Evolutionary conservation across 1,140 invertebrate genomes (phyloP).

Genomic region (Thaumatotibia leucotreta): DNA sequence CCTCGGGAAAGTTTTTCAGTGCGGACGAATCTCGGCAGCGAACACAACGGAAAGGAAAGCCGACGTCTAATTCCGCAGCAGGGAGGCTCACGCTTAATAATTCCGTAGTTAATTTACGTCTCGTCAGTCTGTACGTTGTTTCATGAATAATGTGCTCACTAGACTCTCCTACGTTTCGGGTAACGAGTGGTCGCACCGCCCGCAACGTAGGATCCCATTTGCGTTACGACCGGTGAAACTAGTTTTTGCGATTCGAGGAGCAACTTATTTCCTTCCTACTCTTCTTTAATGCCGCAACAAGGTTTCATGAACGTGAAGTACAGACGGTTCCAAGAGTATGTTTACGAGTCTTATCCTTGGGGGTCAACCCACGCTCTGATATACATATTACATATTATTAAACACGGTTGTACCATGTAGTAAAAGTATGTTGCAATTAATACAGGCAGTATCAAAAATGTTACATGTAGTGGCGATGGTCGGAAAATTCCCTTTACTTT

Average conservation of each 20-base stretch:
- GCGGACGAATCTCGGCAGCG: background rate
- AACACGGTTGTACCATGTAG: no score
- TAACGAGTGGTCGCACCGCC: conserved; percentile 4
- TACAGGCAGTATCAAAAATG: no score
- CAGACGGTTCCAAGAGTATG: no score
- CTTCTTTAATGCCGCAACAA: background rate
- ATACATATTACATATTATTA: no score
- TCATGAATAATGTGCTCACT: conserved; percentile 13
- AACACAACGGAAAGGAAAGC: conserved; percentile 6
- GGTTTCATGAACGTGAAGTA: no score
- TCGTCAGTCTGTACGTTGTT: conserved; percentile 12
- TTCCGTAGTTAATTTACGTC: conserved; percentile 14
- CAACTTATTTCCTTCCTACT: background rate
- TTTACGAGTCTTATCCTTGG: no score
- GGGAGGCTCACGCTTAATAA: conserved; percentile 11
- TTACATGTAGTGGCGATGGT: no score
- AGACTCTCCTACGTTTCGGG: background rate
- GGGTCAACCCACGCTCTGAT: no score
- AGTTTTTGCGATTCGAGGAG: conserved; percentile 1
- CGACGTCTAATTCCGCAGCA: conserved; percentile 2
- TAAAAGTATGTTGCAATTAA: no score
- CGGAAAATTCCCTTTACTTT: no score
- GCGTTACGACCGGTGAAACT: conserved; percentile 3
- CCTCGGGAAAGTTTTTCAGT: background rate
- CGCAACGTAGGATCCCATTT: conserved; percentile 4